Base-by-base conservation (phyloP, 2,888 invertebrate species). In the Cactoblastis cactorum region DNA sequence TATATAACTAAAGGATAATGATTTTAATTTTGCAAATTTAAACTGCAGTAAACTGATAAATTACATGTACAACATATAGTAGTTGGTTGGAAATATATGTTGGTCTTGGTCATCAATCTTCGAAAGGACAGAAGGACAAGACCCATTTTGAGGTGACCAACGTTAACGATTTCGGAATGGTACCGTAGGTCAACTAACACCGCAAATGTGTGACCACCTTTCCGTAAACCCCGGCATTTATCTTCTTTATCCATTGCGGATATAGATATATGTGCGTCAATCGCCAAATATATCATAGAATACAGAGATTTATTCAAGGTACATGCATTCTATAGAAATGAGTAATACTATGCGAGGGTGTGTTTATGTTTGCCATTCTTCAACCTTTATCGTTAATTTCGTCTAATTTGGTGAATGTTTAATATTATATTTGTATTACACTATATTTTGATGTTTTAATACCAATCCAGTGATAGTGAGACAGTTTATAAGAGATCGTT, bases 221-320 rank as follows among this genome's bases (percentile, higher is more conserved):
- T 11, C 15, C 28, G 14, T 43, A n/a, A 8, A 41, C 28, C 43
- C 43, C 17, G 28, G 17, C 43, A 43, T 43, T 28, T 43, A 43
- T 43, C 28, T 43, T 43, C 43, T 28, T 43, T 43, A 43, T 43
- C 43, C 28, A 41, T 15, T 28, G 28, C 15, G 9, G 32, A 43
- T 17, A 28, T n/a, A n/a, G n/a, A n/a, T n/a, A n/a, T n/a, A n/a
- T 17, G 28, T 28, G 9, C 15, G 15, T 43, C 43, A 43, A 43
- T 28, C 28, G 28, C 15, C 28, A n/a, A 32, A 28, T 4, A 0
- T 38, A 38, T 28, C 28, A 28, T 9, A 28, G 28, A 28, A 2
- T 28, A 28, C 9, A 28, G 9, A 28, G 8, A 28, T 28, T 28
- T 28, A 28, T 28, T 28, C 8, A 9, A 6, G 9, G 8, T 28